A percentile compares a stretch with the other conserved stretches of the same genome.
phyloP scores from a whole-genome alignment of 1,140 invertebrate genomes.

The Drosophila triauraria region DNA sequence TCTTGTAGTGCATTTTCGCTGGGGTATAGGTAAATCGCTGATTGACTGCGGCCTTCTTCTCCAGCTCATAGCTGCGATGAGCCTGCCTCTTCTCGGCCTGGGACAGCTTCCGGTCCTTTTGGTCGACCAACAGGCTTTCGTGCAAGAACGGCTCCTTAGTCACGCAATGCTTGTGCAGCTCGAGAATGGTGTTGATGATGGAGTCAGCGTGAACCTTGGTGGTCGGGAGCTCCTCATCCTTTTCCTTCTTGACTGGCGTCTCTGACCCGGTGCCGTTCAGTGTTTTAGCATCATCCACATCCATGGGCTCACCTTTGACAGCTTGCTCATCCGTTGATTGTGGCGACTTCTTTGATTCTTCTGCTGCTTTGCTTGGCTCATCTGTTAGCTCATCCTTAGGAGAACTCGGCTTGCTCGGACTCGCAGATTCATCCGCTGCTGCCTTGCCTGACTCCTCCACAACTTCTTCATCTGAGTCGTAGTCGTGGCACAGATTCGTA shows the following conservation, averaged over 20 bases:
- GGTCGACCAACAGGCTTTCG: conserved; percentile 97
- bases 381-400: conserved; percentile 4
- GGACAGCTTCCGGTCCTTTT: conserved; percentile 97
- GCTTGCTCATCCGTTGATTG: conserved; percentile 11
- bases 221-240: conserved; percentile 47
- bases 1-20: conserved; percentile 85
- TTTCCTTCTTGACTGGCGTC: conserved; percentile 42
- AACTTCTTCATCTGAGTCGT: conserved; percentile 92
- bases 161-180: conserved; percentile 89
- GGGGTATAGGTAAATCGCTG: conserved; percentile 71
- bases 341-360: conserved; percentile 14
- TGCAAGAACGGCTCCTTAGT: conserved; percentile 98
- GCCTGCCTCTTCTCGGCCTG: conserved; percentile 97
- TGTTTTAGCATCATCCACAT: conserved; percentile 4
- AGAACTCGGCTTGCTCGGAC: conserved; percentile 16
- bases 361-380: conserved; percentile 9
- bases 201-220: conserved; percentile 92
- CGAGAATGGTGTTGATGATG: conserved; percentile 91
- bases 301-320: background rate
- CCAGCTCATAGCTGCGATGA: conserved; percentile 96
- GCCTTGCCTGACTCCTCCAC: conserved; percentile 15
- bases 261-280: conserved; percentile 11
- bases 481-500: conserved; percentile 96
- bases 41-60: conserved; percentile 93
- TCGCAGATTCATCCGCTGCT: background rate